Percentiles rank a stretch among this genome's conserved stretches.
These are phyloP conservation scores for Dicentrarchus labrax DNA, from an alignment of 2,113 vertebrate species.

Conservation along the genomic window DNA sequence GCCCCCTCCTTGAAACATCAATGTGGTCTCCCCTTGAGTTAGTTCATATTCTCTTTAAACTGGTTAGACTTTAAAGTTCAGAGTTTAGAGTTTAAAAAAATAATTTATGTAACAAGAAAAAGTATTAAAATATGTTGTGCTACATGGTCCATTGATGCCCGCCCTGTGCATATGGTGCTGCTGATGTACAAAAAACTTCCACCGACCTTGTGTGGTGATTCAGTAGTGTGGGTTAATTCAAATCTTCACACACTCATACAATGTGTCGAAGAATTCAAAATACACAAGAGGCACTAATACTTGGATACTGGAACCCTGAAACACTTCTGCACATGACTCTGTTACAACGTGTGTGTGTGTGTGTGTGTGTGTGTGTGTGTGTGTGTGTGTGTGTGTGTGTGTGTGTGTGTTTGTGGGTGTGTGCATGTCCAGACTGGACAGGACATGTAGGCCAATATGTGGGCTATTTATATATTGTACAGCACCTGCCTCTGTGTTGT, in stretches of 20 bases:
- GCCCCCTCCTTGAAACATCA: too few species aligned
- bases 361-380: not conserved
- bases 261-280: not conserved
- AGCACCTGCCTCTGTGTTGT: constrained; percentile 2
- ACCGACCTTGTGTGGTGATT: not conserved
- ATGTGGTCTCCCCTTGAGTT: too few species aligned
- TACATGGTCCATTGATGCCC: too few species aligned
- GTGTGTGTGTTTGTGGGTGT: not conserved
- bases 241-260: not conserved
- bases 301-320: too few species aligned
- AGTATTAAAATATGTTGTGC: too few species aligned
- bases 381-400: constrained; percentile 2
- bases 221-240: too few species aligned
- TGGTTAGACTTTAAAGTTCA: too few species aligned
- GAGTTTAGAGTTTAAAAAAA: too few species aligned
- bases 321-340: too few species aligned
- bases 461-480: constrained; percentile 51
- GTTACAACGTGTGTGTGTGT: not conserved
- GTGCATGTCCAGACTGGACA: not conserved
- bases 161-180: too few species aligned
- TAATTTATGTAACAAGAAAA: too few species aligned
- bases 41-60: too few species aligned
- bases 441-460: constrained; percentile 2
- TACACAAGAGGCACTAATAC: not conserved
- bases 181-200: not conserved